Evolutionary conservation across 1,140 invertebrate genomes (phyloP), one percentile per base, ranked within the genome.

Genomic region (Antheraea pernyi): DNA sequence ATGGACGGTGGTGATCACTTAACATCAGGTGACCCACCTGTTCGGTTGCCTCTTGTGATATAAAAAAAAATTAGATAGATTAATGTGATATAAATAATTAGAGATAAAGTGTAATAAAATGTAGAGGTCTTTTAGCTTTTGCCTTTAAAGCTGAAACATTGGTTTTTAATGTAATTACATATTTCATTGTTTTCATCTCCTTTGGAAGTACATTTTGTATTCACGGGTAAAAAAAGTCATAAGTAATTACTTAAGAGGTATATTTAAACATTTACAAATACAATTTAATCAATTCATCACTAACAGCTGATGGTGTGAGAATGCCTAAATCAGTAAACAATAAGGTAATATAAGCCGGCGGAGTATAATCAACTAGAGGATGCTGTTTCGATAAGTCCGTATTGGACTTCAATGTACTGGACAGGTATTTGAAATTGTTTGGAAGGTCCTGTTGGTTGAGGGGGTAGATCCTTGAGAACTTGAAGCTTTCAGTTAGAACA

Each of bases 321-420:
- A 99, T 97, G 13, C 99, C 99, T 42, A 99, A 90, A 93, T 99
- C 99, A 0, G 98, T 99, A 82, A 99, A 98, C 9, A 99, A 92
- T 13, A 99, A 91, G 0, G 96, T 98, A 10, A 99, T 98, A 78
- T 97, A 99, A 5, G 95, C 94, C 0, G 98, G 98, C 3, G 98
- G 98, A 0, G 98, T 99, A 83, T 99, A 99, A 91, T 99, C 99
- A 0, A 99, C 97, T 19, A 97, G 83, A 0, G 98, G 98, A 91
- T 99, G 97, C 78, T 96, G 95, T 76, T 95, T 95, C 13, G 90
- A 93, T 3, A 97, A 85, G 81, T 97, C 94, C 68, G 81, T 92
- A 0, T 75, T 79, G 13, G 77, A 82, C 84, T 92, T 90, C 83
- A 79, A 94, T 91, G 91, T 97, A 96, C 97, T 97, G 71, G 86